Percentiles rank a stretch among this genome's conserved stretches.
Conservation (phyloP, 2,113 vertebrate genomes). For the Pedetes capensis region DNA sequence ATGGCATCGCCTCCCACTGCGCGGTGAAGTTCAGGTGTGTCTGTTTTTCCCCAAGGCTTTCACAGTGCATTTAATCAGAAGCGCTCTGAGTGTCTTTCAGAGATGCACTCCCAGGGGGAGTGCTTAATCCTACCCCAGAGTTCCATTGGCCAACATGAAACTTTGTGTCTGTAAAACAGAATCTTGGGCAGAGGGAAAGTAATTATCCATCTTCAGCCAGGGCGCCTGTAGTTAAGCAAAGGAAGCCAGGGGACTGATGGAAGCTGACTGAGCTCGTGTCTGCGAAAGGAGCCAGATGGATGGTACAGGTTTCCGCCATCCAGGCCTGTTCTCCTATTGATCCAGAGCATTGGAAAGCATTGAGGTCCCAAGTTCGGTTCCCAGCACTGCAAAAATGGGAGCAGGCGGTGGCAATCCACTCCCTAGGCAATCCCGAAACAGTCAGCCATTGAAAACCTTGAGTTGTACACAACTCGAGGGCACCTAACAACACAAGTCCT, state of each 20-base stretch:
- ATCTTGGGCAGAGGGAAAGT: conserved; percentile 46
- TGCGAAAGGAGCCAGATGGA: not conserved
- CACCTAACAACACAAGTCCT: no score
- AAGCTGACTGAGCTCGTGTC: not conserved
- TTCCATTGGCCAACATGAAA: conserved; percentile 6
- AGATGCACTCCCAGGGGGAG: conserved; percentile 19
- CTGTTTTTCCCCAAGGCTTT: conserved; percentile 39
- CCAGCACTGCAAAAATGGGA: no score
- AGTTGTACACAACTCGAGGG: no score
- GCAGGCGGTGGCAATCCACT: no score
- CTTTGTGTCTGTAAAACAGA: conserved; percentile 54
- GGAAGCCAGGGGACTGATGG: not conserved
- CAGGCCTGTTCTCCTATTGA: not conserved
- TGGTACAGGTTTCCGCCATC: not conserved
- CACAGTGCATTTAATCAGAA: conserved; percentile 61
- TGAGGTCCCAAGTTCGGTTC: no score
- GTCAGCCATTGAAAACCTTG: no score
- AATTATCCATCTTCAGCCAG: conserved; percentile 6
- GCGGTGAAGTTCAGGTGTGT: conserved; percentile 51
- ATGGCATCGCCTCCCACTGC: not conserved
- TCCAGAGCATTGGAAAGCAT: not conserved
- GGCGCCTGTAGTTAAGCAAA: conserved; percentile 42
- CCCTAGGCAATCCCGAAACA: no score
- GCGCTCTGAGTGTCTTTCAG: conserved; percentile 46
- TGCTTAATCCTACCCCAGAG: conserved; percentile 45